These are phyloP conservation scores for Tanaodytes sp. DNA, from an alignment of 2,888 invertebrate species.

Conservation along the genomic window DNA sequence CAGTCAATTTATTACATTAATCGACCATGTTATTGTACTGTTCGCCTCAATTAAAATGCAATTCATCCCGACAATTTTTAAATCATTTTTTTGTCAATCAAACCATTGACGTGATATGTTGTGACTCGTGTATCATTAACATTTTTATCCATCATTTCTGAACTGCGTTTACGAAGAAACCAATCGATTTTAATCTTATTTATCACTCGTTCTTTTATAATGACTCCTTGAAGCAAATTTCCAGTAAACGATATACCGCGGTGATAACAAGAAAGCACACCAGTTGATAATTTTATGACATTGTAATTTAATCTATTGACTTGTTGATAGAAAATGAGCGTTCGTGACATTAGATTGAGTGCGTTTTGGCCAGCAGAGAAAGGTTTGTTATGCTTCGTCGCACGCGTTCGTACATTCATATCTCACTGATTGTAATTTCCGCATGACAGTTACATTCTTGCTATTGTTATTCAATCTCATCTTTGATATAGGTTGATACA, in stretches of 20 bases:
- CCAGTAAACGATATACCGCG: background rate
- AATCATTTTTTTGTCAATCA: no score
- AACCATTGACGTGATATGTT: no score
- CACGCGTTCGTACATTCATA: conserved; percentile 38
- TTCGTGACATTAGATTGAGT: conserved; percentile 11
- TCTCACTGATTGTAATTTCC: conserved; percentile 46
- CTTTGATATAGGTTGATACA: conserved; percentile 38
- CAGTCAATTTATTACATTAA: no score
- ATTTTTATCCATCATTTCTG: no score
- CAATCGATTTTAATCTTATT: no score
- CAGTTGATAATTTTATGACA: background rate
- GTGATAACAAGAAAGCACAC: background rate
- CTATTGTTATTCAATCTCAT: conserved; percentile 49
- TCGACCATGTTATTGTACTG: no score
- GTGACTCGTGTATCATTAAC: no score
- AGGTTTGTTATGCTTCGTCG: conserved; percentile 39
- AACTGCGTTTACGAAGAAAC: no score
- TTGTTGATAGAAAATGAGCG: conserved; percentile 13
- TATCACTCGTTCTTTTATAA: no score
- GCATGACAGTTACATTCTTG: conserved; percentile 40
- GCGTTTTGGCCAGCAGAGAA: conserved; percentile 31
- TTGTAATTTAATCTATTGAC: conserved; percentile 7
- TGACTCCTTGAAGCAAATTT: no score
- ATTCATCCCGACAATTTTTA: no score
- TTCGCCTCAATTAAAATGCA: no score